These are phyloP conservation scores for Agonopterix alstromeriana DNA, from an alignment of 2,888 invertebrate species.

Conservation along the genomic window DNA sequence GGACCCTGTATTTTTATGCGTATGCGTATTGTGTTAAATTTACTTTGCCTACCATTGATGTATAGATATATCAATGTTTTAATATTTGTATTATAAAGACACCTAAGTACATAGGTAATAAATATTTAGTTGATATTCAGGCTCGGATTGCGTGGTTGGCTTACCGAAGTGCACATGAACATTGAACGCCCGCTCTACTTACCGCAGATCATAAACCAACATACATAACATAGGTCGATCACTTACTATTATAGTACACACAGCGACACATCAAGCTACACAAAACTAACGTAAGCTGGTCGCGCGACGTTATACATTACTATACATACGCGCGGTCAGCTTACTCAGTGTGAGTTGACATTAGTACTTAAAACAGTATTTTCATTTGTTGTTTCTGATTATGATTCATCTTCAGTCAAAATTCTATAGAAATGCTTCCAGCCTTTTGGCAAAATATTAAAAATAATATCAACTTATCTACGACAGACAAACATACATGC, in stretches of 20 bases:
- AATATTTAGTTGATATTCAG: not conserved
- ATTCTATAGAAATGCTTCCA: not conserved
- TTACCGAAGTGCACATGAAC: slow-evolving; percentile 5
- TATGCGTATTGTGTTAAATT: no score
- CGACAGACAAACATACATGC: not conserved
- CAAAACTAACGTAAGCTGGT: no score
- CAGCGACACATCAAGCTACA: no score
- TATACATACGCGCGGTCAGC: no score
- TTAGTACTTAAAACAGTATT: no score
- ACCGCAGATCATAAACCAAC: slow-evolving; percentile 14
- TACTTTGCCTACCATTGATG: no score
- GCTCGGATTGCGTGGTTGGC: slow-evolving; percentile 29
- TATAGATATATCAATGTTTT: no score
- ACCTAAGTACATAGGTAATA: slow-evolving; percentile 25
- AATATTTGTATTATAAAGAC: slow-evolving; percentile 15
- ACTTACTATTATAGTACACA: not conserved
- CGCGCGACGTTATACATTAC: no score
- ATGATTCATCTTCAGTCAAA: not conserved
- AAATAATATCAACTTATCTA: not conserved
- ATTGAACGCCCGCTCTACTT: slow-evolving; percentile 31
- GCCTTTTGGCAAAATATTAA: not conserved
- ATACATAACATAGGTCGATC: not conserved
- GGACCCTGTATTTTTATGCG: no score
- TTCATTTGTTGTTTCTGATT: not conserved
- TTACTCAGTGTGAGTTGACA: no score